Percentiles rank a stretch among this genome's conserved stretches.
phyloP scores from a whole-genome alignment of 2,113 vertebrate species.

The Turdus rufiventris region DNA sequence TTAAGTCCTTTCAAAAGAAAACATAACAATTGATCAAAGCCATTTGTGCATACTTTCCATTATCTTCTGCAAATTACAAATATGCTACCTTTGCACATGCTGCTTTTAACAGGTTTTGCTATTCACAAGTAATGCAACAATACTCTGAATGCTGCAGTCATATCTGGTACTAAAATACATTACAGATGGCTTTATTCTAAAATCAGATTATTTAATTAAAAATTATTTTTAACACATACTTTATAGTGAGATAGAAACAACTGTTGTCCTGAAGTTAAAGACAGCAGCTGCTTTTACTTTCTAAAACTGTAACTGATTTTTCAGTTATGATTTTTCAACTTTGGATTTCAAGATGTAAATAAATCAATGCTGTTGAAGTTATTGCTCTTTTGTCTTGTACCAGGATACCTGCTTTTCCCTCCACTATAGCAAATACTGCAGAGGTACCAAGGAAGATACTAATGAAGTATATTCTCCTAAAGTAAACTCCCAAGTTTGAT shows the following conservation, averaged over 20 bases:
- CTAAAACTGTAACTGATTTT: neutral
- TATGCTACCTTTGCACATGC: neutral
- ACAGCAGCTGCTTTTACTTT: neutral
- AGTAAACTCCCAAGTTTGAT: neutral
- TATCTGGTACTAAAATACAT: neutral
- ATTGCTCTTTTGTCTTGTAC: neutral
- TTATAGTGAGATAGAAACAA: neutral
- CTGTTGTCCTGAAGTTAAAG: neutral
- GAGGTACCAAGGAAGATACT: neutral
- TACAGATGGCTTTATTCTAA: neutral
- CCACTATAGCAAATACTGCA: neutral
- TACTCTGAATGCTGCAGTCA: neutral
- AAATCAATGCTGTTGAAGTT: neutral
- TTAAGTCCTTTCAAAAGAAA: constrained; percentile 81
- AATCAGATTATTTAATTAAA: neutral
- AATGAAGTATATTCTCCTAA: neutral
- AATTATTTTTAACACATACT: neutral
- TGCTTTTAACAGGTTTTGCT: neutral
- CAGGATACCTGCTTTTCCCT: neutral
- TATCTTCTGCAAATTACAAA: neutral
- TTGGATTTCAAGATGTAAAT: neutral
- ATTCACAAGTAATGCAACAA: neutral
- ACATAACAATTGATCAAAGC: neutral
- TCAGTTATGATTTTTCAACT: neutral
- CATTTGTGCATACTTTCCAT: neutral